Evolutionary conservation across 2,797 vertebrate genomes (phyloP).

Genomic region (Antrozous pallidus): DNA sequence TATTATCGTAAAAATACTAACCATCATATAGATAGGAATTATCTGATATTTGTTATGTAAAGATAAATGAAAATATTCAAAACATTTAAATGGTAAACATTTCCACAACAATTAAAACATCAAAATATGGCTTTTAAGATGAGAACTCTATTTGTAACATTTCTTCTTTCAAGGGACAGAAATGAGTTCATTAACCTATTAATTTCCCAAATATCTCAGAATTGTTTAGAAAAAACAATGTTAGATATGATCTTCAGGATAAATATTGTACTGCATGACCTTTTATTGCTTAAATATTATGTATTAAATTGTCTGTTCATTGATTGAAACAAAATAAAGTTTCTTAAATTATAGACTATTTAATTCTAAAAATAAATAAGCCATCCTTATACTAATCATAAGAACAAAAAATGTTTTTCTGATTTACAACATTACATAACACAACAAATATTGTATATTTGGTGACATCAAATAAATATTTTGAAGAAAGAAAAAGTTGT

Average conservation of each 20-base stretch:
- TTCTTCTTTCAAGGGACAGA: not conserved
- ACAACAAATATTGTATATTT: not conserved
- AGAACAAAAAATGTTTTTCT: not conserved
- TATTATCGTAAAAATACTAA: not conserved
- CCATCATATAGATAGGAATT: not conserved
- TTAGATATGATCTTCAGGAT: not conserved
- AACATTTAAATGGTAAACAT: not conserved
- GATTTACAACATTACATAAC: not conserved
- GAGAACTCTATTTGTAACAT: not conserved
- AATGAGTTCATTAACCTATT: not conserved
- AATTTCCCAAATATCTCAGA: not conserved
- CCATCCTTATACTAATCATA: not conserved
- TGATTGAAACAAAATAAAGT: not conserved
- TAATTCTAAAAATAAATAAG: not conserved
- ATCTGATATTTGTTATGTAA: not conserved
- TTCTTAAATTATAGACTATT: not conserved
- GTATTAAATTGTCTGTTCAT: not conserved
- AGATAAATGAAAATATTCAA: not conserved
- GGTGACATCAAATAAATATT: not conserved
- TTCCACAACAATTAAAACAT: not conserved
- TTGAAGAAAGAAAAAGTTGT: not conserved
- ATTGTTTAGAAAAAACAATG: not conserved
- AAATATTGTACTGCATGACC: not conserved
- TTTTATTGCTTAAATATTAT: not conserved
- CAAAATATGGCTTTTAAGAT: not conserved